These are phyloP conservation scores for Acanthosoma haemorrhoidale DNA, from an alignment of 2,888 invertebrate genomes.

Conservation along the genomic window DNA sequence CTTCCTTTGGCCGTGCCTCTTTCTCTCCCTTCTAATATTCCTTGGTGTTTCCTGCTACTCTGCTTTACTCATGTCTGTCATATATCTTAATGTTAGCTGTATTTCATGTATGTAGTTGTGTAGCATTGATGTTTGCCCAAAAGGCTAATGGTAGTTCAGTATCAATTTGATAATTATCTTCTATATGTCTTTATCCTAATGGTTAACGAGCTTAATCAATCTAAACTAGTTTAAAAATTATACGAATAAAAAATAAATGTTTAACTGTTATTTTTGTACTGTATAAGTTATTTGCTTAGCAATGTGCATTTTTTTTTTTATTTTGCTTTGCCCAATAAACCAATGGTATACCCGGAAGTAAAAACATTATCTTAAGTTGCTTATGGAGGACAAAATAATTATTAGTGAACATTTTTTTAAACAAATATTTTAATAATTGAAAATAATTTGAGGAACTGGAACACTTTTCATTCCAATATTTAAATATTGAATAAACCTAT, in stretches of 20 bases:
- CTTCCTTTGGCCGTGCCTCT: slow-evolving; percentile 27
- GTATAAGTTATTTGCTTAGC: neutral
- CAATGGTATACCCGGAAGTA: neutral
- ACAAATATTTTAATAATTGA: no score
- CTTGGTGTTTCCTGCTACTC: neutral
- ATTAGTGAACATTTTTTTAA: neutral
- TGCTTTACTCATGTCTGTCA: neutral
- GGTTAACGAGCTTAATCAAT: neutral
- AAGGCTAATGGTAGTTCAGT: neutral
- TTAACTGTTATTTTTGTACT: neutral
- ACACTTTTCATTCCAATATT: no score
- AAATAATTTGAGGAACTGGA: no score
- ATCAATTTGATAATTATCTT: neutral
- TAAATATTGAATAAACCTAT: no score
- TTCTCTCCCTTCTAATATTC: neutral
- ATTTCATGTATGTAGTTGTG: slow-evolving; percentile 9
- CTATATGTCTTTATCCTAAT: neutral
- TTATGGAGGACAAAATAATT: neutral
- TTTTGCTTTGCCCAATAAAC: no score
- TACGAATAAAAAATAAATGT: neutral
- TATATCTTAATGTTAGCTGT: slow-evolving; percentile 16
- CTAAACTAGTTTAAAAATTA: neutral
- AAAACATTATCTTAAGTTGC: neutral
- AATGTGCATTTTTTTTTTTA: no score
- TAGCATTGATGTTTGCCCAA: slow-evolving; percentile 5